These are phyloP conservation scores for Procambarus virginalis DNA, from an alignment of 1,140 invertebrate genomes.

Conservation along the genomic window DNA sequence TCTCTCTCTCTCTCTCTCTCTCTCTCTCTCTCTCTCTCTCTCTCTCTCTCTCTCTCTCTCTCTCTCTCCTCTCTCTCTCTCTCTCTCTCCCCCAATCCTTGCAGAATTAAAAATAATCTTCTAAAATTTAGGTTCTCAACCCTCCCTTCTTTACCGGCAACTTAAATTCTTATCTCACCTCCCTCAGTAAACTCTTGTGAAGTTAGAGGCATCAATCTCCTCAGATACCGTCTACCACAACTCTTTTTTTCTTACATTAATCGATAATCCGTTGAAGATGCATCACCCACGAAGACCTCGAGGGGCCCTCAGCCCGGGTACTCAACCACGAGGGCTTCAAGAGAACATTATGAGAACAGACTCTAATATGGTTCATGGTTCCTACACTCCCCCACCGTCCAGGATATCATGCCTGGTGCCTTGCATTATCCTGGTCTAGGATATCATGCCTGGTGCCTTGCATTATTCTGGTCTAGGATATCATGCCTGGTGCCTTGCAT, in stretches of 20 bases:
- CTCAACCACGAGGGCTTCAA: too few species aligned
- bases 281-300: too few species aligned
- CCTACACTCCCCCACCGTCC: too few species aligned
- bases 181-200: neutral
- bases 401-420: too few species aligned
- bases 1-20: neutral
- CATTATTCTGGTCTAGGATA: too few species aligned
- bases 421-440: too few species aligned
- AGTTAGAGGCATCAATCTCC: neutral
- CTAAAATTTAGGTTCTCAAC: neutral
- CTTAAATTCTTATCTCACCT: neutral
- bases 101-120: neutral
- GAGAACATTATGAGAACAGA: too few species aligned
- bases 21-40: slow-evolving; percentile 1
- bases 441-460: too few species aligned
- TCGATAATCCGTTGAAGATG: neutral
- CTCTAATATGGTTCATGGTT: too few species aligned
- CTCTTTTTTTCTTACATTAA: neutral
- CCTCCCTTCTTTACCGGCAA: neutral
- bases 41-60: neutral
- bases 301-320: too few species aligned
- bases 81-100: neutral
- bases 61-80: neutral
- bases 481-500: too few species aligned
- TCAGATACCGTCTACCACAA: too few species aligned